Base-by-base conservation (phyloP, 2,888 invertebrate species). In the Antitype chi region DNA sequence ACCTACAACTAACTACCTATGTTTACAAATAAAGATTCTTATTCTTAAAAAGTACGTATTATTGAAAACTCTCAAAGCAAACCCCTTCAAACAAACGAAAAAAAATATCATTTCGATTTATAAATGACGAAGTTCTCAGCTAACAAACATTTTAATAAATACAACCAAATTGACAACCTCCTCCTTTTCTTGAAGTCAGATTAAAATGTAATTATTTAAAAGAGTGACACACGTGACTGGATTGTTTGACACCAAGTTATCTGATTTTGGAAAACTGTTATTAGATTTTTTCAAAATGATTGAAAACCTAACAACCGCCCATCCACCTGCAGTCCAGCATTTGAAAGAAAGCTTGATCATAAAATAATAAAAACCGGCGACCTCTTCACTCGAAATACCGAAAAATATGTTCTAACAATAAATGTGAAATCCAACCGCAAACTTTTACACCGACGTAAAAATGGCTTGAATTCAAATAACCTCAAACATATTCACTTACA, bases 401-500 rank as follows among this genome's bases (percentile, higher is more conserved):
- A 3, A 43, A 28, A 55, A 49, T 32, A 62, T 3, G 1, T 23
- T 57, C 38, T 25, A 68, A 81, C 20, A 32, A 57, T 25, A 57
- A 68, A 59, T 47, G 3, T 0, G 17, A 66, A 59, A 38, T 59
- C 0, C n/a, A 71, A 55, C 47, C 25, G 9, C 60, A 72, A 64
- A 25, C 38, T 32, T 68, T 71, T 57, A 60, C 53, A 17, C 17
- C 20, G 1, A n/a, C 20, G 8, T 25, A 2, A n/a, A 81, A 81
- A 60, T 55, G 15, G 25, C 6, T 38, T 69, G 1, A 17, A 59
- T 76, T 49, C 8, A 49, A 47, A 66, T 57, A 55, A 63, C 28
- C n/a, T n/a, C 20, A 71, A 57, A 52, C 28, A 60, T 57, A 66
- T 78, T 47, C 52, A 32, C 64, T 64, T 47, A 5, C 20, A 60